Base-by-base conservation (phyloP, 2,797 vertebrate genomes). In the Sebastes wilsoni region DNA sequence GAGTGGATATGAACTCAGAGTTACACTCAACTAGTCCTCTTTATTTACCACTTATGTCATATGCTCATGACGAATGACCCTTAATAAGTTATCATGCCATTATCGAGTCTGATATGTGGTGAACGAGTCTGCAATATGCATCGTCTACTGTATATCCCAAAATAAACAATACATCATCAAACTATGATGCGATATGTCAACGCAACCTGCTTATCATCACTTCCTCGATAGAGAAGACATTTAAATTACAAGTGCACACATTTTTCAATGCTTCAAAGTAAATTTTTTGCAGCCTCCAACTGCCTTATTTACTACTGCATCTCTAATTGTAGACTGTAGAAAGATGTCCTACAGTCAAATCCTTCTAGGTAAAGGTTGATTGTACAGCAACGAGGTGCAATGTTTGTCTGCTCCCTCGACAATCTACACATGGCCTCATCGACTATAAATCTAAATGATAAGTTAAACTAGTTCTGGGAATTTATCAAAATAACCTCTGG, bases 221-320 rank as follows among this genome's bases (percentile, higher is more conserved):
- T 75, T 81, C 66, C 66, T 23, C 18, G 4, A 70, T n/a, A 66
- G 10, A 68, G 6, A 81, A 78, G 79, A 71, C 75, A 83, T 88
- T 89, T 84, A 83, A 80, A 89, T 85, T 72, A 73, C 60, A 66
- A 66, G 85, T 84, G 77, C 54, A 60, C 10, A 13, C 16, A 58
- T 72, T 84, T 90, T 87, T 88, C 86, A 85, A 84, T 83, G 69
- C 76, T 82, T 88, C 70, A 34, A 73, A 80, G 84, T 89, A 80
- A 86, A 86, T 88, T 84, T 74, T 79, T 71, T 65, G 60, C 2
- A 56, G 36, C 22, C 32, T 56, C 30, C 14, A 87, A 77, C 88
- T 88, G 82, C 90, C 79, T 76, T 85, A 84, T 83, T 87, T 83
- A 85, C 79, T 27, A 32, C 69, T 75, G 79, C 67, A 34, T 68